Conservation (phyloP, 2,797 vertebrate species). For the Aselliscus stoliczkanus region DNA sequence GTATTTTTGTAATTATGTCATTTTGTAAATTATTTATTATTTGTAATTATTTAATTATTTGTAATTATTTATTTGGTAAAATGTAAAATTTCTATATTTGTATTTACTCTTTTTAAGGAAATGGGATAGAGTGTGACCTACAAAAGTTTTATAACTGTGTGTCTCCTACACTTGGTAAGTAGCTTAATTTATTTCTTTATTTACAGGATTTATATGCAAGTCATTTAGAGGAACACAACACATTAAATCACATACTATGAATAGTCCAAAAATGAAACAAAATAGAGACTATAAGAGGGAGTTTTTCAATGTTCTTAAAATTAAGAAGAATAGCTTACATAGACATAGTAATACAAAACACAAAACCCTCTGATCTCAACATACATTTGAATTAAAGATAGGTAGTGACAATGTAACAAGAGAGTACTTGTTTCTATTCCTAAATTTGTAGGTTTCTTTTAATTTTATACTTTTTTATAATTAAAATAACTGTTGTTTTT, state of each 20-base stretch:
- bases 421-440: not conserved
- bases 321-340: not conserved
- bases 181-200: conserved; percentile 15
- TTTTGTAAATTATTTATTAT: no score
- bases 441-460: not conserved
- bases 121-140: conserved; percentile 82
- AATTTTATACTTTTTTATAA: not conserved
- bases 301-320: conserved; percentile 30
- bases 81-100: not conserved
- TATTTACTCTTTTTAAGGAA: conserved; percentile 73
- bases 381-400: not conserved
- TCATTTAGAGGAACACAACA: not conserved
- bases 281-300: not conserved
- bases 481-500: not conserved
- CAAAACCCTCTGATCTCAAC: not conserved
- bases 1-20: not conserved
- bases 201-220: not conserved
- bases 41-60: no score
- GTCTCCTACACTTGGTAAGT: conserved; percentile 82
- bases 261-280: not conserved
- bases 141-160: conserved; percentile 81
- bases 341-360: not conserved
- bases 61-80: not conserved
- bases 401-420: not conserved
- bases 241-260: not conserved